phyloP scores from a whole-genome alignment of 1,140 invertebrate genomes.

The Frieseomelitta varia region DNA sequence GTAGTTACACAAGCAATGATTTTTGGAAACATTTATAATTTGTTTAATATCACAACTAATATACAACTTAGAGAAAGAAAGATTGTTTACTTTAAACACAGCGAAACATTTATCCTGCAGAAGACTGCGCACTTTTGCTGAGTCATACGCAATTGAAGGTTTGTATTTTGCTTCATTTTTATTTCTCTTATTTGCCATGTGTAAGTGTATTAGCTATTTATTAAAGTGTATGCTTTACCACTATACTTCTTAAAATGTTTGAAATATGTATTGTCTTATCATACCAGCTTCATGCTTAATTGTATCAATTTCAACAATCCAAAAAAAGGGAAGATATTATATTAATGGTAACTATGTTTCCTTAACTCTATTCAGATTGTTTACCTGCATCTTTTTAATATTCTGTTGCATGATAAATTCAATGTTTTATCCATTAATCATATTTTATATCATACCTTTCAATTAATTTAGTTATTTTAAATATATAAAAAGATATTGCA shows the following conservation, averaged over 20 bases:
- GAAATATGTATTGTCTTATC: neutral
- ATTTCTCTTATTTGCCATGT: constrained; percentile 47
- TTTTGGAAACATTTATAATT: constrained; percentile 24
- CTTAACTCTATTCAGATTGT: neutral
- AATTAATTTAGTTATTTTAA: too few species aligned
- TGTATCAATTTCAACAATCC: neutral
- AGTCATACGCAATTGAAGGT: constrained; percentile 97
- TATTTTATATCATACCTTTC: neutral
- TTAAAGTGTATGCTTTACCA: neutral
- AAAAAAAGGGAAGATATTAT: constrained; percentile 3
- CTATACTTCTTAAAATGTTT: neutral
- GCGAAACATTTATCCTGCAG: constrained; percentile 92
- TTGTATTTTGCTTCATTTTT: constrained; percentile 61
- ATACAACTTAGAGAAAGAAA: constrained; percentile 63
- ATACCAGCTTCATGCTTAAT: neutral
- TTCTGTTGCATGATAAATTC: neutral
- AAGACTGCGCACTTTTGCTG: constrained; percentile 94
- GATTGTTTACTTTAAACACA: constrained; percentile 77
- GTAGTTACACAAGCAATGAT: constrained; percentile 44
- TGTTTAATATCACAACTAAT: constrained; percentile 48
- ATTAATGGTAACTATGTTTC: constrained; percentile 27
- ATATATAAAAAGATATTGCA: neutral
- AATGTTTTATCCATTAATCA: neutral
- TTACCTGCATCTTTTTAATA: neutral
- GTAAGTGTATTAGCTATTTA: constrained; percentile 10